phyloP scores from a whole-genome alignment of 2,888 invertebrate species.

The Lycophotia porphyrea region DNA sequence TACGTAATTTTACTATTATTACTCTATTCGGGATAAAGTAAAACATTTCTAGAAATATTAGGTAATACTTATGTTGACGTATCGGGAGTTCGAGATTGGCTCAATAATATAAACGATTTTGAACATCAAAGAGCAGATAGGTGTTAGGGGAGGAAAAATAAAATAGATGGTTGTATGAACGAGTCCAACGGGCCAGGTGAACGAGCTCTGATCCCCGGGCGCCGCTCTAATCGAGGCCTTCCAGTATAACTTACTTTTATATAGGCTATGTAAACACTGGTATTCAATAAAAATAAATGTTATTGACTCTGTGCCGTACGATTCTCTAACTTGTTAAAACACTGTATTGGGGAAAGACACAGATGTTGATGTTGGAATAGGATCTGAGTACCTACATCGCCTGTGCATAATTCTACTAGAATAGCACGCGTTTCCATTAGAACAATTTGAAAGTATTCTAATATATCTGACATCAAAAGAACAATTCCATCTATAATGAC shows the following conservation, averaged over 20 bases:
- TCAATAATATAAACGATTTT: conserved; percentile 72
- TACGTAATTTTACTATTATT: conserved; percentile 28
- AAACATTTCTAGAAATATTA: conserved; percentile 58
- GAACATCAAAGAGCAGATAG: conserved; percentile 74
- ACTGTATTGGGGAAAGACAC: conserved; percentile 10
- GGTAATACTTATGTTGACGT: conserved; percentile 60
- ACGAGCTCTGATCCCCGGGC: conserved; percentile 66
- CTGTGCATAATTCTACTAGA: background rate
- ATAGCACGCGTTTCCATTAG: background rate
- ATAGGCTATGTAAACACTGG: conserved; percentile 44
- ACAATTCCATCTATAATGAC: background rate
- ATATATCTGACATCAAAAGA: background rate
- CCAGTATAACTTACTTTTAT: conserved; percentile 59
- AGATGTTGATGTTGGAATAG: conserved; percentile 27
- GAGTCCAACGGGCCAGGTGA: conserved; percentile 70
- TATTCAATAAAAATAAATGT: conserved; percentile 57
- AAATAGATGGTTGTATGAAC: conserved; percentile 72
- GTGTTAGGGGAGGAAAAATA: conserved; percentile 69
- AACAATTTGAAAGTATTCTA: background rate
- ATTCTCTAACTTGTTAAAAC: conserved; percentile 44
- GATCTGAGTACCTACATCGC: background rate
- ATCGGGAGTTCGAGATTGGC: conserved; percentile 69
- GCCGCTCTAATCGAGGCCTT: conserved; percentile 66
- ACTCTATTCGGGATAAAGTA: conserved; percentile 27
- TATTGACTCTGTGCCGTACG: conserved; percentile 33